Evolutionary conservation across 2,113 vertebrate genomes (phyloP), one percentile per base, ranked within the genome.

Genomic region (Heterochromis multidens): DNA sequence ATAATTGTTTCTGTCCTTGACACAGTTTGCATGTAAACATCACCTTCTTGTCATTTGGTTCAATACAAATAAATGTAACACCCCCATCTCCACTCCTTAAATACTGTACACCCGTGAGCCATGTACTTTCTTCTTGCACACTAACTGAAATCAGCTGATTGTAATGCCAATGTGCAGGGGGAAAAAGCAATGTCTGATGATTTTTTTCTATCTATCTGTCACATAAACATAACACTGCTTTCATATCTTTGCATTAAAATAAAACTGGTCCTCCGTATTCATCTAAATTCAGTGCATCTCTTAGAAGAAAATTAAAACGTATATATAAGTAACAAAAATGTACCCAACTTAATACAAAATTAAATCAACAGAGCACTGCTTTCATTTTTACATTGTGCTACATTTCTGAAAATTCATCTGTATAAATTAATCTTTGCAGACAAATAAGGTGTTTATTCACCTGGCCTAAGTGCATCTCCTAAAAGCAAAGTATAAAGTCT

Each of bases 371-470:
- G 27, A 46, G 9, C 5, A 70, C 14, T 11, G 23, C 3, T 27
- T 70, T 70, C 8, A 70, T 43, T 70, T 27, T 67, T 17, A 67
- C 6, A 43, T n/a, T 67, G 37, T 67, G n/a, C 37, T 43, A 17
- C 37, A 1, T 67, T 23, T 37, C 63, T 43, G 7, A 9, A 37
- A 37, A 37, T 37, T 37, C 9, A 37, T 37, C 8, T 37, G 8
- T 37, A 37, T 27, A 10, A 43, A 67, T 4, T 2, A 43, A 23
- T 67, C n/a, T 67, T 67, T 2, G 35, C 35, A 37, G 35, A 37
- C 35, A 37, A 37, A 37, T n/a, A n/a, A n/a, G n/a, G 0, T 40
- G 33, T 37, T 40, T 33, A 65, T 40, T 65, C 14, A 17, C 0
- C 63, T 17, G 43, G 63, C 25, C 43, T 25, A 67, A 67, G 37